Evolutionary conservation across 2,113 vertebrate genomes (phyloP), one percentile per base, ranked within the genome.

Genomic region (Sisor rabdophorus): DNA sequence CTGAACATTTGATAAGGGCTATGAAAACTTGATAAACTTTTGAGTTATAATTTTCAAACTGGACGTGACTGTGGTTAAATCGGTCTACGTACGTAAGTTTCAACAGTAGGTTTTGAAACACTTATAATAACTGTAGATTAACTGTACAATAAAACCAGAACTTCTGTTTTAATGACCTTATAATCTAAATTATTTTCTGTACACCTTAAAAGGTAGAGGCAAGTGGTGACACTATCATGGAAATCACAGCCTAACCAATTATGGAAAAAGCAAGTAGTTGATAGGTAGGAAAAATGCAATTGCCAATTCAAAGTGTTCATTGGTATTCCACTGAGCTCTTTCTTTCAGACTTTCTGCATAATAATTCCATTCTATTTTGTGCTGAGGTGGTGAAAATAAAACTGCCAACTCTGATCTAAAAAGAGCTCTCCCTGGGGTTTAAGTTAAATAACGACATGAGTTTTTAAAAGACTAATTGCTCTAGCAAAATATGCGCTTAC

Each of bases 321-420:
- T 88, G 74, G 80, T 83, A 86, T 89, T 89, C 87, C 76, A 73
- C 50, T 22, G 78, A 81, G 84, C 71, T 59, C 75, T 77, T 73
- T 15, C 55, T 72, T 79, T 82, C 77, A 24, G 76, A 54, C 56
- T 0, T 17, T 80, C 89, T 89, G 78, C 85, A 89, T 89, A 89
- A 88, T 84, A 85, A 89, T 88, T 82, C 81, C 79, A n/a, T 69
- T n/a, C 64, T 86, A 77, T 72, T 80, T 79, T 81, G 84, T 70
- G 80, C 11, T 85, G 80, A 36, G 32, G 32, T 36, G 32, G 32
- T 36, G 36, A 48, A 82, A 73, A 83, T 88, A 79, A 89, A 90
- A 89, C 86, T 78, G 82, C 85, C 86, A 40, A 54, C 82, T 75
- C 80, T 77, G 78, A 72, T 78, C 84, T 81, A 82, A 72, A 79